These are phyloP conservation scores for Ailurus styani DNA, from an alignment of 2,113 vertebrate genomes.

Conservation along the genomic window DNA sequence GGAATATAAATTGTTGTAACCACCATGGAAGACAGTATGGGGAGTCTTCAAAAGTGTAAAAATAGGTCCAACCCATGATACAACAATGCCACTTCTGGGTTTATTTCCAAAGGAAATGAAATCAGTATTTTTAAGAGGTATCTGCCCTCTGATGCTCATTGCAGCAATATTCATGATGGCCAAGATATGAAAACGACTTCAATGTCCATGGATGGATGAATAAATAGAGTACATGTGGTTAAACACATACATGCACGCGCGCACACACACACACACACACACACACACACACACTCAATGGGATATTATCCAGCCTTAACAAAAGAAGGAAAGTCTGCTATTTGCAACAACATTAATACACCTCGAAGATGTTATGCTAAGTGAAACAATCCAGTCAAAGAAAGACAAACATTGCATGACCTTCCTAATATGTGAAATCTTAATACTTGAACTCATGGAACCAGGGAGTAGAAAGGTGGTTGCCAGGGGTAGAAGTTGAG, in stretches of 20 bases:
- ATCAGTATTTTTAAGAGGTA: not conserved
- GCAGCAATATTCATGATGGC: not conserved
- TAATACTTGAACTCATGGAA: not conserved
- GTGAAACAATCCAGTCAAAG: not conserved
- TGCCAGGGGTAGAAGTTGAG: not conserved
- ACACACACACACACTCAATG: too few species aligned
- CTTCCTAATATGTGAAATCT: too few species aligned
- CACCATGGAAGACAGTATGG: not conserved
- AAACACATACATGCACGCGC: too few species aligned
- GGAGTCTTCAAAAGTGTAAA: not conserved
- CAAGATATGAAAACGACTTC: not conserved
- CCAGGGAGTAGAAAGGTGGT: not conserved
- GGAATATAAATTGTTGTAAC: too few species aligned
- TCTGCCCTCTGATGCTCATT: not conserved
- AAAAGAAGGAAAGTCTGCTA: not conserved
- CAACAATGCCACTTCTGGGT: not conserved
- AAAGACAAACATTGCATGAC: not conserved
- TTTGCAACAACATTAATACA: too few species aligned
- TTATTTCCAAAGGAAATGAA: not conserved
- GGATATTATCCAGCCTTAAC: not conserved
- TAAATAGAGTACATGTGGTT: not conserved
- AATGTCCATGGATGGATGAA: not conserved
- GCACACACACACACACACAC: too few species aligned
- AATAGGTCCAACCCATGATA: fast-evolving
- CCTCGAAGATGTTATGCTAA: not conserved